A percentile compares a stretch with the other conserved stretches of the same genome.
These are phyloP conservation scores for Delichon dasypus DNA, from an alignment of 2,797 vertebrate genomes.

Conservation along the genomic window DNA sequence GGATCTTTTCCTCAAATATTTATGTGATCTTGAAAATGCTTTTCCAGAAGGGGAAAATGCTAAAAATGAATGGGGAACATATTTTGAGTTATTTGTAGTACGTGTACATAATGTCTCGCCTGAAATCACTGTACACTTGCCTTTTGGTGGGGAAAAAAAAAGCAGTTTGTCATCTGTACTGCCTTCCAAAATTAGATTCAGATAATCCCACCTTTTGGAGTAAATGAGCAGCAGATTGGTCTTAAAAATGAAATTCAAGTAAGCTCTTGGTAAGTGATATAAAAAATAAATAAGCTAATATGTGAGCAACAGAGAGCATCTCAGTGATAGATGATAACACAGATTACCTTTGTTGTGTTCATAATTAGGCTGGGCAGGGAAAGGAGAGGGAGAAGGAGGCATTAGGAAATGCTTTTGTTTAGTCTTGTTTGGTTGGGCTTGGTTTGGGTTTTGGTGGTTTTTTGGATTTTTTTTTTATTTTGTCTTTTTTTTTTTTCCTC, in stretches of 20 bases:
- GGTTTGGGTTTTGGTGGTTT: neutral
- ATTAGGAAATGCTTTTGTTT: neutral
- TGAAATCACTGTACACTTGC: conserved; percentile 18
- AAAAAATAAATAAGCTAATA: conserved; percentile 58
- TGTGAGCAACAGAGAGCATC: neutral
- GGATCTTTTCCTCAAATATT: conserved; percentile 42
- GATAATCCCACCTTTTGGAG: conserved; percentile 60
- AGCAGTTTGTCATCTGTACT: conserved; percentile 57
- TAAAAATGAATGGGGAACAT: conserved; percentile 5
- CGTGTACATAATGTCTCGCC: neutral
- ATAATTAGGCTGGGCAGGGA: neutral
- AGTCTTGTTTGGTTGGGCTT: neutral
- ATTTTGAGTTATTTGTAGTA: conserved; percentile 38
- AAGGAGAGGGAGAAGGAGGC: neutral
- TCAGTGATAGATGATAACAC: conserved; percentile 37
- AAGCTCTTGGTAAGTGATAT: conserved; percentile 17
- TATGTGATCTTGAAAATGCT: conserved; percentile 14
- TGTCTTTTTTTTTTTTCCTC: neutral
- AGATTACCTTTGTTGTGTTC: conserved; percentile 31
- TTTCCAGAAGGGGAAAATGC: conserved; percentile 19
- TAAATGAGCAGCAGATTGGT: conserved; percentile 60
- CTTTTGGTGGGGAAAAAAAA: neutral
- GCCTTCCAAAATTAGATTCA: conserved; percentile 56
- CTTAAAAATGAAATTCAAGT: conserved; percentile 54
- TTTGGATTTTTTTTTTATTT: neutral